Evolutionary conservation across 2,888 invertebrate genomes (phyloP).

Genomic region (Nomada lathburiana): DNA sequence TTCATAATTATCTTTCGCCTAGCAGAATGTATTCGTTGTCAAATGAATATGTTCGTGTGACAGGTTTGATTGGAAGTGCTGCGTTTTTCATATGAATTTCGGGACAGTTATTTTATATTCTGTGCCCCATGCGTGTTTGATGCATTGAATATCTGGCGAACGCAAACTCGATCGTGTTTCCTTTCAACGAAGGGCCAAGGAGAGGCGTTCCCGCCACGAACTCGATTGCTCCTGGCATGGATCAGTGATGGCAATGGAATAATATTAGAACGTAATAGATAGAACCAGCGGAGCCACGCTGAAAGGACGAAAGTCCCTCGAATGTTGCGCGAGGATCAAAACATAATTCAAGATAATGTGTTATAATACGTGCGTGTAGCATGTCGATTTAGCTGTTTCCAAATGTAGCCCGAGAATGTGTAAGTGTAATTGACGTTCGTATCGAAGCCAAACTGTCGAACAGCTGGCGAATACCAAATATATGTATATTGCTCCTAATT

Average conservation of each 20-base stretch:
- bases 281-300: neutral
- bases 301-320: constrained; percentile 9
- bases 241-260: neutral
- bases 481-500: constrained; percentile 64
- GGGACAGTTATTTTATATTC: neutral
- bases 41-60: neutral
- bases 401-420: constrained; percentile 61
- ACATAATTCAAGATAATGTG: constrained; percentile 29
- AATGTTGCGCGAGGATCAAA: constrained; percentile 45
- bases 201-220: neutral
- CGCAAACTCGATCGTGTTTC: neutral
- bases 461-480: constrained; percentile 66
- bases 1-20: constrained; percentile 18
- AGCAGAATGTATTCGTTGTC: constrained; percentile 5
- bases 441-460: constrained; percentile 62
- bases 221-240: constrained; percentile 6
- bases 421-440: constrained; percentile 59
- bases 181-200: neutral
- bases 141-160: neutral
- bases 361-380: constrained; percentile 57
- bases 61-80: neutral
- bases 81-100: neutral
- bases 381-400: constrained; percentile 63
- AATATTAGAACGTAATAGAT: neutral
- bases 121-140: neutral